Conservation (phyloP, 92 coral and sea anemone genomes). For the Epizoanthus stellaris region DNA sequence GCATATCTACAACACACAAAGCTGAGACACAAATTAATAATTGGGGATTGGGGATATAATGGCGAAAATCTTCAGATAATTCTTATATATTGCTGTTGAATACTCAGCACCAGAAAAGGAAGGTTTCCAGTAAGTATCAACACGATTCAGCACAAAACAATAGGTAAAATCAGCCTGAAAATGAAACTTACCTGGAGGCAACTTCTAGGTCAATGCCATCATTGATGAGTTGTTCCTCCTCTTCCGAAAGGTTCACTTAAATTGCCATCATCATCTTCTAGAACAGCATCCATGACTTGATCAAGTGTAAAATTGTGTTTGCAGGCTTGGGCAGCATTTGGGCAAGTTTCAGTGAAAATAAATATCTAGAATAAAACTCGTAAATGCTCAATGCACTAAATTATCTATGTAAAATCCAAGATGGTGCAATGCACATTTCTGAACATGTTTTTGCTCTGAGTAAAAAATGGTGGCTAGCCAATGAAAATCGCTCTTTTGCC, state of each 20-base stretch:
- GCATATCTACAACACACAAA: no score
- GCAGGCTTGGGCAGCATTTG: not conserved
- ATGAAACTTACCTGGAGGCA: constrained; percentile 7
- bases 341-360: not conserved
- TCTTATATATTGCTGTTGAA: not conserved
- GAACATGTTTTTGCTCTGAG: no score
- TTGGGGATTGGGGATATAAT: no score
- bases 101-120: no score
- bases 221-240: no score
- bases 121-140: not conserved
- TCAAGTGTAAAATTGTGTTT: constrained; percentile 8
- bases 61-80: not conserved
- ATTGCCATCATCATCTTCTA: not conserved
- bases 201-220: not conserved
- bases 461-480: not conserved
- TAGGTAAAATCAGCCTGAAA: not conserved
- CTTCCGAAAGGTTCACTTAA: not conserved
- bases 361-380: not conserved
- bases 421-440: no score
- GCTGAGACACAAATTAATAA: no score
- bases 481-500: constrained; percentile 6
- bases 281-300: constrained; percentile 4
- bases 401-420: no score
- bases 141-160: no score
- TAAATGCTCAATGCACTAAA: not conserved